Base-by-base conservation (phyloP, 2,113 vertebrate species). In the Seriola rivoliana region DNA sequence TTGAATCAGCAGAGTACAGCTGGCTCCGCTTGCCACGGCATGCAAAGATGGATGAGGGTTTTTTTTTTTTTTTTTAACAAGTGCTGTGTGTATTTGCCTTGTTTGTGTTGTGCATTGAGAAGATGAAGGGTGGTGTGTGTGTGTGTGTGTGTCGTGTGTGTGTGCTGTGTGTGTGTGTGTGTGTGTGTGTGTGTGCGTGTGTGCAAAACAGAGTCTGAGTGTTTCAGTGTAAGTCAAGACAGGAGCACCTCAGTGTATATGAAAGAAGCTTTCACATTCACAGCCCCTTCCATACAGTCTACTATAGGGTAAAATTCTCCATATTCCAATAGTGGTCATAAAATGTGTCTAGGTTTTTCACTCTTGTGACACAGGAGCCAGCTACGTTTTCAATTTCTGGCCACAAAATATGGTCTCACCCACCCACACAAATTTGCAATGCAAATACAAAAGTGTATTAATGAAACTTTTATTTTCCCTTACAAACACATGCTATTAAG, bases 1-100 rank as follows among this genome's bases (percentile, higher is more conserved):
- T 85, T 91, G 92, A 94, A 90, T 92, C 82, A 91, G 89, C 89
- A 90, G 48, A 73, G 83, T 85, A 68, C 88, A 93, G 82, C 88
- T 91, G 92, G 90, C 82, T 88, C 42, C 69, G 63, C 87, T 90
- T 87, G 84, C 81, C 81, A 71, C 25, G 9, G 78, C 88, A 88
- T 83, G 87, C 67, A 78, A 66, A 80, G 83, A 81, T 81, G 83
- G 86, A 85, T 71, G 63, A 83, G 65, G 14, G 29, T 29, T 62
- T 58, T 21, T 80, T 73, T 62, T 62, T 77, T 68, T 44, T 67
- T 2, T 21, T 32, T 63, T 71, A 40, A 50, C 46, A 50, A 71
- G 72, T 34, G 38, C 32, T 58, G 76, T 80, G 70, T 67, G 64
- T 79, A 46, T 84, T 76, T 82, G 81, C 75, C 29, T 76, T 82